Base-by-base conservation (phyloP, 2,113 vertebrate genomes). In the Micronisus gabar region DNA sequence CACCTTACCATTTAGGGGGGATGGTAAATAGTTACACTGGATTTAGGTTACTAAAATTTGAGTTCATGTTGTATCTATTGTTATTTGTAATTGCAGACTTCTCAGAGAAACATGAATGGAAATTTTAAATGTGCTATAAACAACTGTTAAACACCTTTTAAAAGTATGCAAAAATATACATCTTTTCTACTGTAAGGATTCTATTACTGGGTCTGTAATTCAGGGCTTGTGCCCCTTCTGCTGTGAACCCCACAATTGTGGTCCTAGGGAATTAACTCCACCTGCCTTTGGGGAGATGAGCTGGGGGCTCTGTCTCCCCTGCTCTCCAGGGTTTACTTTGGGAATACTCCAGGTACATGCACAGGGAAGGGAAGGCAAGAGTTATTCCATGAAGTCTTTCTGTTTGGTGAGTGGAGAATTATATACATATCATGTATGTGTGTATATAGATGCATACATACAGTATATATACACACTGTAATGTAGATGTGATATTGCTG, bases 71-170 rank as follows among this genome's bases (percentile, higher is more conserved):
- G 7, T 72, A 6, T 67, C n/a, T 59, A 19, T 78, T 65, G 14
- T 65, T 90, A 79, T 80, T 89, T 83, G 5, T 94, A 94, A 90
- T 95, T 96, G n/a, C 81, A 86, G 36, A 71, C 68, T 95, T 95
- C 67, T 52, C 76, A 55, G 91, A 97, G 89, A 96, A 96, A 68
- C 76, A 70, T 59, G 12, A 58, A 87, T 36, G 65, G 93, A 91
- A 67, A 93, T 93, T 93, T 84, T 84, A 75, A 84, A 78, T 68
- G 43, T 90, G 72, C 81, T 90, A 27, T 62, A 89, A 97, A 81
- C 56, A 95, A 86, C 62, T 89, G 59, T 81, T 96, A 93, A 61
- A 79, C 27, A 79, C 70, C 26, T 65, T 14, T 84, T 81, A 63
- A 90, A 93, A 88, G 18, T 82, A 65, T 75, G 40, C 86, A 75